A percentile compares a stretch with the other conserved stretches of the same genome.
phyloP scores from a whole-genome alignment of 92 coral and sea anemone genomes.

The Palythoa grandis region DNA sequence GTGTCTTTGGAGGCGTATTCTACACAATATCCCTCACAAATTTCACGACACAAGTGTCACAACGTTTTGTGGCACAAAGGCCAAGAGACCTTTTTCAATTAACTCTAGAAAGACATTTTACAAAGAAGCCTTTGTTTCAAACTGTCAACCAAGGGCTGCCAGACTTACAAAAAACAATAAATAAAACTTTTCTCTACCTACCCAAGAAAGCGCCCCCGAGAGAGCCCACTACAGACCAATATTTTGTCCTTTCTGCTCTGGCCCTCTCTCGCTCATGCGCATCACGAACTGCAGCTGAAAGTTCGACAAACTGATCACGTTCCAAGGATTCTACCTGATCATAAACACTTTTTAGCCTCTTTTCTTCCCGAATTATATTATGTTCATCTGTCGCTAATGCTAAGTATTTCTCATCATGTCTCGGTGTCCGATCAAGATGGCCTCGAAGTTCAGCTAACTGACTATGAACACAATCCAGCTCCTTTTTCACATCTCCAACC shows the following conservation, averaged over 20 bases:
- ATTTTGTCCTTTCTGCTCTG: slow-evolving; percentile 95
- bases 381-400: slow-evolving; percentile 95
- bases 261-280: slow-evolving; percentile 95
- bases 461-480: slow-evolving; percentile 65
- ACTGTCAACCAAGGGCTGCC: too few species aligned
- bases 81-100: too few species aligned
- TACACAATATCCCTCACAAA: too few species aligned
- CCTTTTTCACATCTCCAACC: slow-evolving; percentile 73
- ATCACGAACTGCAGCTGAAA: slow-evolving; percentile 89
- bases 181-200: slow-evolving; percentile 30
- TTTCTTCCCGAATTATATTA: slow-evolving; percentile 82
- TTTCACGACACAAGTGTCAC: too few species aligned
- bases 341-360: slow-evolving; percentile 69
- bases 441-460: slow-evolving; percentile 81
- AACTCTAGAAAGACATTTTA: too few species aligned
- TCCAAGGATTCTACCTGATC: slow-evolving; percentile 77
- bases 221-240: slow-evolving; percentile 98
- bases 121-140: too few species aligned
- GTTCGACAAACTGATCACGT: slow-evolving; percentile 87
- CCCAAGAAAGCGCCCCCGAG: slow-evolving; percentile 95
- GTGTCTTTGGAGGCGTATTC: too few species aligned
- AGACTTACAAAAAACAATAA: too few species aligned
- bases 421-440: slow-evolving; percentile 87
- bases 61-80: too few species aligned
- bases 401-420: slow-evolving; percentile 94